Base-by-base conservation (phyloP, 2,113 vertebrate species). In the Anarrhichthys ocellatus region DNA sequence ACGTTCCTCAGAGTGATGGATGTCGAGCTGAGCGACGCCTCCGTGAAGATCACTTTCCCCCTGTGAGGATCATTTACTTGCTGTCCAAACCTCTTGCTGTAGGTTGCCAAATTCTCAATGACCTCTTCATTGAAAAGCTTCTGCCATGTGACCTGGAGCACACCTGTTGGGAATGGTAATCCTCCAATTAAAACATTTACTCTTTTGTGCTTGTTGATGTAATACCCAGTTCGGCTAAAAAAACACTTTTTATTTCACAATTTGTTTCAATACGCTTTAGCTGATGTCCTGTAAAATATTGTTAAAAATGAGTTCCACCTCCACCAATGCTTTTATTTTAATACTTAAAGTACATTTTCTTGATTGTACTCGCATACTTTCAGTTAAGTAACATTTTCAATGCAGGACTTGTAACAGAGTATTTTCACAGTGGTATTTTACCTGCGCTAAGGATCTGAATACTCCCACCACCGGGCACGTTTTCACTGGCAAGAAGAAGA, bases 121-220 rank as follows among this genome's bases (percentile, higher is more conserved):
- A 71, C 15, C 0, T 78, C 14, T 0, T 87, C 81, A 2, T 46
- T 63, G 2, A 61, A 66, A 5, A 81, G 1, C 42, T 69, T 82
- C 65, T 95, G 93, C 94, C 94, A 95, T 0, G 92, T 94, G 10
- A 95, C 84, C 81, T 95, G 94, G 0, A 14, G 77, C 27, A 95
- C 94, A 52, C 91, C 94, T 83, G 84, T 4, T 1, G 8, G 40
- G 52, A 17, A 24, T 0, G 5, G 9, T 3, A 0, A 68, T 5
- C 6, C 1, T 14, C 6, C 6, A 27, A 9, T 74, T 18, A 54
- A 4, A 17, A 36, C 27, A 27, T 27, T 67, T 27, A 27, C 8
- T n/a, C 56, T 18, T 9, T 18, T 61, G 29, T 18, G 7, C 11
- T 42, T 42, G 38, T 36, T 63, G 17, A 20, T 13, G 0, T n/a